Evolutionary conservation across 1,140 invertebrate genomes (phyloP).

Genomic region (Drosophila seguyi): DNA sequence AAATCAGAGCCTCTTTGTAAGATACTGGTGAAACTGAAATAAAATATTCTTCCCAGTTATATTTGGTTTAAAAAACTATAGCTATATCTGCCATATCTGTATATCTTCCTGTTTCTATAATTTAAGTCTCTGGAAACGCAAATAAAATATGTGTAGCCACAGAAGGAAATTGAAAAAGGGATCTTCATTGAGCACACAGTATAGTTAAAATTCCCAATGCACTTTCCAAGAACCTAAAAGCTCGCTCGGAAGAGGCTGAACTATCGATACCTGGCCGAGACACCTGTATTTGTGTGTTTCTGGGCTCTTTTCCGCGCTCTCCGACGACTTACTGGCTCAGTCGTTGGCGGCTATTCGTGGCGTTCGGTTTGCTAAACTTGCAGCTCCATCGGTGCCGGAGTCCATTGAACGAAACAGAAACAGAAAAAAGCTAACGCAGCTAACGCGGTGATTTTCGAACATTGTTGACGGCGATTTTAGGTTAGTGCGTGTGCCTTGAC

Average conservation of each 20-base stretch:
- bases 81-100: no score
- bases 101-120: no score
- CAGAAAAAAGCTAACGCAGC: conserved; percentile 18
- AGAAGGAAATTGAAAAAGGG: no score
- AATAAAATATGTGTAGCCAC: no score
- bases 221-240: neutral
- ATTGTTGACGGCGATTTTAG: conserved; percentile 61
- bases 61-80: neutral
- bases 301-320: conserved; percentile 10
- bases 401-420: conserved; percentile 12
- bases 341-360: conserved; percentile 51
- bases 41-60: neutral
- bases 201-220: neutral
- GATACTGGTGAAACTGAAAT: neutral
- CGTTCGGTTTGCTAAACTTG: conserved; percentile 34
- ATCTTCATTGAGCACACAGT: neutral
- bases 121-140: no score
- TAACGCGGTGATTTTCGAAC: conserved; percentile 32
- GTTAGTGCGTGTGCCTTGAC: conserved; percentile 62
- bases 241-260: neutral
- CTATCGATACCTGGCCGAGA: conserved; percentile 25
- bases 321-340: conserved; percentile 17
- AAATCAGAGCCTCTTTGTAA: neutral
- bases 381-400: conserved; percentile 10
- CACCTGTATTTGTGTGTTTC: conserved; percentile 3